Base-by-base conservation (phyloP, 2,113 vertebrate species). In the Heterocephalus glaber region DNA sequence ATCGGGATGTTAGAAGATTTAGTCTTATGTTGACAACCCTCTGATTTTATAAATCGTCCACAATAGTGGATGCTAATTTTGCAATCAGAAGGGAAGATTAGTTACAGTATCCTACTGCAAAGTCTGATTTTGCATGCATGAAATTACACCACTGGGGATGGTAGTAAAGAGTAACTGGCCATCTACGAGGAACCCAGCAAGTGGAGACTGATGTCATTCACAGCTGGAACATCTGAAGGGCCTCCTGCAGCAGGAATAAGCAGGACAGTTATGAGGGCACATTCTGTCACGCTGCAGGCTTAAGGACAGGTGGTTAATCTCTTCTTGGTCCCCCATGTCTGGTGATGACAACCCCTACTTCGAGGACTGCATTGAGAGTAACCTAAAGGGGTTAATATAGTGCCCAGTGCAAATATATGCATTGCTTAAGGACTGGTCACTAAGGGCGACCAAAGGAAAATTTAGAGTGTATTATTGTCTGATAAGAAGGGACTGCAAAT, bases 351-450 rank as follows among this genome's bases (percentile, higher is more conserved):
- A 61, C 2, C n/a, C 1, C 4, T 7, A 3, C 28, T 56, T n/a
- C 26, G 14, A 20, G 63, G 33, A 49, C 24, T 41, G 49, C 77
- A 3, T 1, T 49, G 38, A 58, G 54, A 65, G n/a, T 38, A 19
- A n/a, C 28, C 16, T 13, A 20, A 11, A 54, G 56, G 58, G 56
- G 10, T 66, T 3, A 35, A 47, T 1, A 6, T 6, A 0, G 0
- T 4, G n/a, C 3, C 68, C 22, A 1, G 70, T 3, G 12, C 28
- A 1, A 3, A 74, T 47, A 5, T 2, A 2, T n/a, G 41, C 4
- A 0, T 9, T 5, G 22, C 7, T 0, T 63, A 41, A 30, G 4
- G 7, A 49, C 13, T 4, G 19, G 54, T 10, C 49, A 14, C 20
- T 22, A 10, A 5, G 38, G 44, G 44, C 4, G 68, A 28, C 5